Evolutionary conservation across 2,113 vertebrate species (phyloP).

Genomic region (Rhinoderma darwinii): DNA sequence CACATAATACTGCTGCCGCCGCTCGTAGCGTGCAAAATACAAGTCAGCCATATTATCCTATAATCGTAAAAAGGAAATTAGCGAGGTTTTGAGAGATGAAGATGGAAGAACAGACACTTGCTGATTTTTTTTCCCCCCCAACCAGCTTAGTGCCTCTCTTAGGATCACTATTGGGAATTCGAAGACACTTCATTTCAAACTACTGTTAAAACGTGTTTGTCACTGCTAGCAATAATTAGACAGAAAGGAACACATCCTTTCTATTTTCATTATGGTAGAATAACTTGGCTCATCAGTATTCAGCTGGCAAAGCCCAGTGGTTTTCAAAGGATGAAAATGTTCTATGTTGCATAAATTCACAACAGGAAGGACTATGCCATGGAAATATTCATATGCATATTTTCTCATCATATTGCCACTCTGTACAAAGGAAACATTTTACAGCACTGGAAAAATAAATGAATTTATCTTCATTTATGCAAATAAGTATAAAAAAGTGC

Average conservation of each 20-base stretch:
- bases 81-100: background rate
- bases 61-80: conserved; percentile 46
- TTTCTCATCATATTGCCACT: conserved; percentile 57
- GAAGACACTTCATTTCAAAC: background rate
- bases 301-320: conserved; percentile 58
- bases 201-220: conserved; percentile 37
- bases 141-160: background rate
- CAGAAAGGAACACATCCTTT: conserved; percentile 55
- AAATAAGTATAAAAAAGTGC: conserved; percentile 40
- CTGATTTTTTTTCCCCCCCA: background rate
- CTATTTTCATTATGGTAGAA: conserved; percentile 58
- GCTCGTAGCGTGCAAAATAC: background rate
- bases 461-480: conserved; percentile 3
- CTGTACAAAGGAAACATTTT: background rate
- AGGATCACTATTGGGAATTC: conserved; percentile 13
- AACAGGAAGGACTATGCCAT: conserved; percentile 48
- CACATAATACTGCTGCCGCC: background rate
- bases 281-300: conserved; percentile 61
- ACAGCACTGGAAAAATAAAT: background rate
- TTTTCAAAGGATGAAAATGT: conserved; percentile 54
- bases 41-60: conserved; percentile 51
- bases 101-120: background rate
- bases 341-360: conserved; percentile 57
- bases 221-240: conserved; percentile 59
- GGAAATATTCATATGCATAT: conserved; percentile 41